phyloP scores from a whole-genome alignment of 1,140 invertebrate genomes.

The Meloidogyne chitwoodi region DNA sequence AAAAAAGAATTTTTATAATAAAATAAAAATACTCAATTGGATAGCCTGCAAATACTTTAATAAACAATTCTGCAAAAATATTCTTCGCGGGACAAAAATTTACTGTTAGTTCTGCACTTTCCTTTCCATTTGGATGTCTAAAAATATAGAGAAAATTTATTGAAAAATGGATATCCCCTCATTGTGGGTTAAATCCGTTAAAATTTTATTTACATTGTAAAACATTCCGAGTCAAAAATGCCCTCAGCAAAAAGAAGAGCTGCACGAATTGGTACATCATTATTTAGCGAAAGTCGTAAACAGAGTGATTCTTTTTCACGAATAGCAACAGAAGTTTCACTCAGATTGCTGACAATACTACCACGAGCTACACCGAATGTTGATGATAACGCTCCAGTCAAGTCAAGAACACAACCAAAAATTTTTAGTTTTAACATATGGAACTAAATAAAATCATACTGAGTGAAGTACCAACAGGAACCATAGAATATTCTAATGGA shows the following conservation, averaged over 20 bases:
- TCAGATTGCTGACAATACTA: neutral
- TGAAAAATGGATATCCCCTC: too few relatives aligned
- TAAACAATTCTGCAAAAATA: constrained; percentile 36
- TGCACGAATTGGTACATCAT: constrained; percentile 33
- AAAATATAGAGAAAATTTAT: constrained; percentile 18
- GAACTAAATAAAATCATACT: neutral
- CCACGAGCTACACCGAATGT: neutral
- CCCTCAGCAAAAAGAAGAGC: constrained; percentile 46
- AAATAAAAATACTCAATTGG: constrained; percentile 23
- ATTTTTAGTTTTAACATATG: neutral
- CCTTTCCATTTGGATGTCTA: constrained; percentile 44
- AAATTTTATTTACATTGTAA: constrained; percentile 28
- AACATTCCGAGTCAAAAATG: constrained; percentile 48
- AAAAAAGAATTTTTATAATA: constrained; percentile 5
- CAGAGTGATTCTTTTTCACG: constrained; percentile 28
- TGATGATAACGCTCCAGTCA: constrained; percentile 23
- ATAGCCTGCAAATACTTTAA: constrained; percentile 41
- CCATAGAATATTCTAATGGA: constrained; percentile 17
- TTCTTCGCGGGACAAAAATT: constrained; percentile 35
- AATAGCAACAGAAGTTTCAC: neutral
- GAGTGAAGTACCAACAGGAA: constrained; percentile 32
- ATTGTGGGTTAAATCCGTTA: neutral
- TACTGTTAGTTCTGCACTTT: constrained; percentile 27
- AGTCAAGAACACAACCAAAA: constrained; percentile 31
- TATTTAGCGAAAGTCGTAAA: constrained; percentile 29